Percentiles rank a stretch among this genome's conserved stretches.
Evolutionary conservation across 2,113 vertebrate genomes (phyloP).

Genomic region (Oxygymnocypris stewartii): DNA sequence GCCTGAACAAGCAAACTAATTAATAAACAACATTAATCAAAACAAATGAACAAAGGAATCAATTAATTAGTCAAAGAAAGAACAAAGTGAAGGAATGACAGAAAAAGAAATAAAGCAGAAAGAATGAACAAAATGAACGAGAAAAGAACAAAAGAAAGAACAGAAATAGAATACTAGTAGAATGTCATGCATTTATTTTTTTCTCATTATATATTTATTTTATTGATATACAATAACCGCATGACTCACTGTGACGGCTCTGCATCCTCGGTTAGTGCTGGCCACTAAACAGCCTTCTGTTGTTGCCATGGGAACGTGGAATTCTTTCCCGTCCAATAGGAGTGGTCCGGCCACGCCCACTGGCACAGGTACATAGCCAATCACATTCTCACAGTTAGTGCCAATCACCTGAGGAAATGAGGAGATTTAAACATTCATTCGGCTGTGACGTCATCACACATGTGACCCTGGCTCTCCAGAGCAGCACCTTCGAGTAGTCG

Average conservation of each 20-base stretch:
- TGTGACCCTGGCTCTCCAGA: background rate
- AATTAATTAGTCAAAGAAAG: background rate
- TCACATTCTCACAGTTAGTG: conserved; percentile 95
- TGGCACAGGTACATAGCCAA: conserved; percentile 94
- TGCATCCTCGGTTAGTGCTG: conserved; percentile 94
- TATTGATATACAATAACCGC: background rate
- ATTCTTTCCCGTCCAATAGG: conserved; percentile 87
- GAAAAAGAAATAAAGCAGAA: too few relatives aligned
- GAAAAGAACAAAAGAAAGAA: too few relatives aligned
- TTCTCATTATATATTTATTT: background rate
- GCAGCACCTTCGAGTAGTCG: conserved; percentile 89
- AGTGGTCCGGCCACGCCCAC: conserved; percentile 94
- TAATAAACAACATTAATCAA: background rate
- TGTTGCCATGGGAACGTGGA: conserved; percentile 95
- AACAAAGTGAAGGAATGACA: conserved; percentile 42
- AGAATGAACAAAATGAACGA: background rate
- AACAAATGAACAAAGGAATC: background rate
- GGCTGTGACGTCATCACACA: background rate
- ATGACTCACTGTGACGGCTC: conserved; percentile 88
- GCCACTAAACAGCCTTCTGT: conserved; percentile 97
- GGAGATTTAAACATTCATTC: background rate
- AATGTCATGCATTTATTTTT: background rate
- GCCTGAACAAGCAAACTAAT: background rate
- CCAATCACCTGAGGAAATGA: conserved; percentile 83
- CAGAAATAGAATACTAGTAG: too few relatives aligned